Base-by-base conservation (phyloP, 1,140 invertebrate genomes). In the Acromyrmex charruanus region DNA sequence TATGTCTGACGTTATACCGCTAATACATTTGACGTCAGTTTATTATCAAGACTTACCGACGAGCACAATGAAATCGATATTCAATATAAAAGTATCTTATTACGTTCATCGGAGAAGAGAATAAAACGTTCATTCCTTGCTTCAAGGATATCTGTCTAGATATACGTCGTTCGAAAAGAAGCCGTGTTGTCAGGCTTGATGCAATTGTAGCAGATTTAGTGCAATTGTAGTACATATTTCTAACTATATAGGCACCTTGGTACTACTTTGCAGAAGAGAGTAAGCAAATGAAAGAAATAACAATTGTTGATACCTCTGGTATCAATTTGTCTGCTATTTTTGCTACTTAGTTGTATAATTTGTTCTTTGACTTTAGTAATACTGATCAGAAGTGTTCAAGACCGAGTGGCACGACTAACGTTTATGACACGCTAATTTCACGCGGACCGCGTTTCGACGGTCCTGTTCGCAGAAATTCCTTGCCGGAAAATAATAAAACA, bases 401-500 rank as follows among this genome's bases (percentile, higher is more conserved):
- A 75, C 14, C 28, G 68, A 61, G 16, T 10, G 35, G 4, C 25
- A 59, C 55, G 39, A 31, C 2, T 31, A 35, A 66, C 28, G 65
- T 21, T 39, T 16, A 14, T 9, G 63, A 55, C 21, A 51, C 63
- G 77, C 25, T 82, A 82, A 79, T 68, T 79, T 79, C 44, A 58
- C 49, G 49, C 63, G 31, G 44, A 35, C 12, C 44, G 49, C 55
- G 4, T 53, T 58, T 66, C 68, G 53, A 72, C 79, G 21, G 59
- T 85, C 69, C 6, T 59, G 55, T 25, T 72, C 65, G 58, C 28
- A 28, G 63, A 28, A 85, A 86, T 77, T 84, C 75, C 28, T 21
- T 77, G 31, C 55, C n/a, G 61, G 16, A 21, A 65, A 75, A 85
- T 87, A 85, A 90, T 89, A 89, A 89, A 91, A 44, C 69, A 71